Percentiles rank a stretch among this genome's conserved stretches.
phyloP scores from a whole-genome alignment of 2,888 invertebrate genomes.

The Stenotaenia linearis region DNA sequence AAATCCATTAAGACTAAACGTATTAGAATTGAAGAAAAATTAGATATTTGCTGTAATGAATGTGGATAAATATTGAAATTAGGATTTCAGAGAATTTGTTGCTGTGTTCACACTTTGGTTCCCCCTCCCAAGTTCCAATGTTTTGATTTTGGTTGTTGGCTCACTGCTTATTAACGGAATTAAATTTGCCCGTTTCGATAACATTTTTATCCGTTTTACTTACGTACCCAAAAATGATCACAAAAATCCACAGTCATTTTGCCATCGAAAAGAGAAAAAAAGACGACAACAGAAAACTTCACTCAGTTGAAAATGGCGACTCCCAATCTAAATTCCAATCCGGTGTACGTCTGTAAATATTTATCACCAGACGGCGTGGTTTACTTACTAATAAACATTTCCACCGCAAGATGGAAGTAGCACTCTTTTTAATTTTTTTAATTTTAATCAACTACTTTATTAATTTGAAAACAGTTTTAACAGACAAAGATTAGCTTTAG shows the following conservation, averaged over 20 bases:
- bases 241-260: slow-evolving; percentile 57
- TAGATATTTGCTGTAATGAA: too few species aligned
- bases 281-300: neutral
- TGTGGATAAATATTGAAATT: too few species aligned
- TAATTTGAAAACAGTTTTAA: neutral
- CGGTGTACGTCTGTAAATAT: too few species aligned
- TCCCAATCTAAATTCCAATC: neutral
- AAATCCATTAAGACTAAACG: too few species aligned
- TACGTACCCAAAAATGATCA: slow-evolving; percentile 57
- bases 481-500: neutral
- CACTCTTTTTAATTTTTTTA: neutral
- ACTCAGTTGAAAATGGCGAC: neutral
- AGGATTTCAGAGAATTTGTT: too few species aligned
- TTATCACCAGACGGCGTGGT: neutral
- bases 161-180: too few species aligned
- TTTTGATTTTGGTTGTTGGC: too few species aligned
- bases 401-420: neutral
- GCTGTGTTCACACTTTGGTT: too few species aligned
- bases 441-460: neutral
- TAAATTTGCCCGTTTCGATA: too few species aligned
- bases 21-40: too few species aligned
- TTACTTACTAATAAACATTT: neutral
- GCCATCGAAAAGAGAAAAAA: slow-evolving; percentile 29
- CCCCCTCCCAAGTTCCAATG: too few species aligned
- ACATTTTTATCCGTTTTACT: neutral